Base-by-base conservation (phyloP, 2,113 vertebrate genomes). In the Eudyptes chrysolophus region DNA sequence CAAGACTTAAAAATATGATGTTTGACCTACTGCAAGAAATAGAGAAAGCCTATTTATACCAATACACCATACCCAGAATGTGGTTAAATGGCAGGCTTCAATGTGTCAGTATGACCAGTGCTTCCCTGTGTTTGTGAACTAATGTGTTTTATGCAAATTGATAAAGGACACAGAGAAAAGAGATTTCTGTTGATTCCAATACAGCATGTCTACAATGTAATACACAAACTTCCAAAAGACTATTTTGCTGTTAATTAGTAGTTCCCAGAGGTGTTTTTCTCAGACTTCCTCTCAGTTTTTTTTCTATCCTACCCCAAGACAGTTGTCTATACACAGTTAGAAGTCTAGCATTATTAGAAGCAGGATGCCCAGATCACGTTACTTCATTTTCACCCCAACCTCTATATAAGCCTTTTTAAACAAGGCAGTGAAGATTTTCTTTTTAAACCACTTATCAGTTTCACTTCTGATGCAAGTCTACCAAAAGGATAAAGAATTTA, bases 41-140 rank as follows among this genome's bases (percentile, higher is more conserved):
- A 62, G 26, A 26, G 8, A 55, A 40, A 65, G 11, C 29, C 27
- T 29, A 2, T 42, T 83, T 30, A 36, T 21, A 42, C 5, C 42
- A 68, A 40, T 0, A 1, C 15, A 69, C 11, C 29, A 30, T 36
- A 46, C 7, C 25, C 29, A 36, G 21, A 21, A 27, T 1, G 7
- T 7, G 13, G 12, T 66, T 71, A 36, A 68, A 46, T 3, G 8
- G 4, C 19, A 58, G 18, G 6, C 11, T 76, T 30, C 25, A 26
- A 3, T 4, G 3, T 26, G 6, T n/a, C 58, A 58, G 25, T 11
- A 44, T 2, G 13, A 22, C 19, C 38, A 52, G 4, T 10, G 19
- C 27, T 68, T 83, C 11, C 24, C 29, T 9, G 0, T 13, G 12
- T 19, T 40, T 75, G 19, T 16, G 20, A 79, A 81, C 24, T 62